Evolutionary conservation across 1,140 invertebrate genomes (phyloP).

Genomic region (Drosophila equinoxialis): DNA sequence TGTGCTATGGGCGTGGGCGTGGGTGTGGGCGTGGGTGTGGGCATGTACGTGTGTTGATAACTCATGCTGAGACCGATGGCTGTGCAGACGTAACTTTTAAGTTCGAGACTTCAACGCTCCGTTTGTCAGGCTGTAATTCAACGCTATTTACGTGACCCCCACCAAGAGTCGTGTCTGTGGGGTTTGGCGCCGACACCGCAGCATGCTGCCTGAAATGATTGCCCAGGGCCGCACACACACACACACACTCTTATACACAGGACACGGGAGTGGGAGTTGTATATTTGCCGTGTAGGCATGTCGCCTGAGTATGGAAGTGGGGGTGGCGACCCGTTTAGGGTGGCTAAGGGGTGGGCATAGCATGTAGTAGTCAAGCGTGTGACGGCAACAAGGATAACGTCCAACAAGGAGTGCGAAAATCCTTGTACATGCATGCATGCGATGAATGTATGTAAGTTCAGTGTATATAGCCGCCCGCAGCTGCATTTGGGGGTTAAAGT

Average conservation of each 20-base stretch:
- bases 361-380: conserved; percentile 55
- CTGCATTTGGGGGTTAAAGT: not conserved
- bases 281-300: conserved; percentile 20
- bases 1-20: conserved; percentile 8
- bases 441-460: conserved; percentile 14
- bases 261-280: conserved; percentile 39
- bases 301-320: conserved; percentile 7
- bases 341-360: conserved; percentile 28
- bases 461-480: conserved; percentile 29
- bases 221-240: conserved; percentile 31
- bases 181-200: conserved; percentile 27
- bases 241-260: not conserved
- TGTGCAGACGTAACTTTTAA: conserved; percentile 69
- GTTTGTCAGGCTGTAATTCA: conserved; percentile 80
- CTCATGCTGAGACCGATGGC: conserved; percentile 22
- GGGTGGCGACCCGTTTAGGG: conserved; percentile 21
- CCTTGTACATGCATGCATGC: conserved; percentile 31
- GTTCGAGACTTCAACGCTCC: conserved; percentile 79
- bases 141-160: conserved; percentile 75
- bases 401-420: conserved; percentile 65
- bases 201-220: conserved; percentile 56
- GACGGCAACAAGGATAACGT: conserved; percentile 55
- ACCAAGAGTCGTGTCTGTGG: conserved; percentile 36
- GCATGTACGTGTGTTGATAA: conserved; percentile 14
- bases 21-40: conserved; percentile 1